These are phyloP conservation scores for Anser cygnoides DNA, from an alignment of 2,113 vertebrate species.

Conservation along the genomic window DNA sequence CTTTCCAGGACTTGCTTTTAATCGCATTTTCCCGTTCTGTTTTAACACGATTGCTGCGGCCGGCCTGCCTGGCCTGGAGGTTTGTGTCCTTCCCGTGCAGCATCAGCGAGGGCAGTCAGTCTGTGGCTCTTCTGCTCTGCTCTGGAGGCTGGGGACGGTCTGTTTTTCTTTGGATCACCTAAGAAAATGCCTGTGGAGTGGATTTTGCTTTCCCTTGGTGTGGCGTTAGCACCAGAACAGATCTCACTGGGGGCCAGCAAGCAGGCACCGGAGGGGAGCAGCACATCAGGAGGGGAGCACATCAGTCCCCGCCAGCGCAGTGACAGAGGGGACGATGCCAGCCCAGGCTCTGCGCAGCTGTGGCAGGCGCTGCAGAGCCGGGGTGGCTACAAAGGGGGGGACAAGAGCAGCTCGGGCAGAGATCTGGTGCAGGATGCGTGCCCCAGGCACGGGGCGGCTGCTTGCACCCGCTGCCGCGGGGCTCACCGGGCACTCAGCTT, in stretches of 20 bases:
- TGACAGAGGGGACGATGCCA: accelerated
- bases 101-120: not conserved
- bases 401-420: not conserved
- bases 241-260: not conserved
- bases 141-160: not conserved
- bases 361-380: accelerated
- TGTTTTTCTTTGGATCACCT: not conserved
- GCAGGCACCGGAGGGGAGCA: not conserved
- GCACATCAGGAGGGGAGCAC: not conserved
- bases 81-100: not conserved
- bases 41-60: not conserved
- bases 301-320: accelerated
- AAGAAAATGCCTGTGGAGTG: not conserved
- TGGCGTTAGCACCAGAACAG: not conserved
- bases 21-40: not conserved
- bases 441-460: not conserved
- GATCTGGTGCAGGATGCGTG: not conserved
- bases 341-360: not conserved
- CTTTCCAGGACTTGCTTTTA: not conserved
- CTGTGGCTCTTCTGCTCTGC: not conserved
- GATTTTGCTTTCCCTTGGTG: accelerated
- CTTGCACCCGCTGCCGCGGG: accelerated
- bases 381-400: not conserved
- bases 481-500: not conserved
- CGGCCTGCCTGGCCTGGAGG: not conserved